Conservation (phyloP, 2,888 invertebrate genomes). For the Noctua janthina region DNA sequence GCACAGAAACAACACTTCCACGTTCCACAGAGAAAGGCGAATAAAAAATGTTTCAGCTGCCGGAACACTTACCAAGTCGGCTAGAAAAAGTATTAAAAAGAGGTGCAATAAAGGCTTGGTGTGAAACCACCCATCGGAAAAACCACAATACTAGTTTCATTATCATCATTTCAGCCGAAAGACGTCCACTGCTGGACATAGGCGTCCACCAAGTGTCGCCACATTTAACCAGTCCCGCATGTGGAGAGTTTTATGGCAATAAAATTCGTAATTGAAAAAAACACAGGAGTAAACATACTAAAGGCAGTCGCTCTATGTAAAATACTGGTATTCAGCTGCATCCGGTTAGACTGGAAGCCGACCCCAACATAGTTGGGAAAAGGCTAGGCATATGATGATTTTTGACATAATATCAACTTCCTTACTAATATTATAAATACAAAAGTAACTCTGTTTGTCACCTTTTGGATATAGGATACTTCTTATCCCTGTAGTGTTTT, state of each 20-base stretch:
- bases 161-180: too few species aligned
- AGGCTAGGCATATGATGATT: neutral
- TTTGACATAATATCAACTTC: neutral
- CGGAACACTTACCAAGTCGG: conserved; percentile 7
- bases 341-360: neutral
- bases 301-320: neutral
- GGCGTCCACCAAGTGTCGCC: too few species aligned
- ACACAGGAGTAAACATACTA: neutral
- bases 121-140: neutral
- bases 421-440: neutral
- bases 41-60: conserved; percentile 49
- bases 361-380: neutral
- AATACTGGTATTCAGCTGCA: neutral
- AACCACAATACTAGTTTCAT: neutral
- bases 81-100: neutral
- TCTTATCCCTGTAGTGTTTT: neutral
- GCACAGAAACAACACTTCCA: conserved; percentile 45
- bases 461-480: neutral
- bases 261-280: neutral
- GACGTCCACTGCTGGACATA: too few species aligned
- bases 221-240: too few species aligned
- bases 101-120: neutral
- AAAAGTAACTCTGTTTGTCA: neutral
- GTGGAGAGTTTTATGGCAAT: neutral
- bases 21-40: conserved; percentile 40